These are phyloP conservation scores for Melanogrammus aeglefinus DNA, from an alignment of 2,797 vertebrate species.

Conservation along the genomic window DNA sequence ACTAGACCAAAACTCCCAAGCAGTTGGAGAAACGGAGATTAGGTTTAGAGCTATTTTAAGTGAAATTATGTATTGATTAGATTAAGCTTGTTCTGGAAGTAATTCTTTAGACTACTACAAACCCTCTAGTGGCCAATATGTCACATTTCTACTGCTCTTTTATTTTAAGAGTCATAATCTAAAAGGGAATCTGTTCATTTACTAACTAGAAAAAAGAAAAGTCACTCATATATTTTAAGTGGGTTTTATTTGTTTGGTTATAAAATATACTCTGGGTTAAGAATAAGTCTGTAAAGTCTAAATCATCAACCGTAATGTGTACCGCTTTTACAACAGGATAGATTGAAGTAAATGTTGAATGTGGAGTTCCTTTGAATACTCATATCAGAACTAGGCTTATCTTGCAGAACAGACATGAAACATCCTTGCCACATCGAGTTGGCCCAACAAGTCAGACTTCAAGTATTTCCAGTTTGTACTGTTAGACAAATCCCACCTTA, in stretches of 20 bases:
- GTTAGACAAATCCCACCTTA: not conserved
- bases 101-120: not conserved
- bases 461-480: constrained; percentile 1
- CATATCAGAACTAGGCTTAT: not conserved
- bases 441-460: not conserved
- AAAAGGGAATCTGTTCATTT: not conserved
- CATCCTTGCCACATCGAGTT: not conserved
- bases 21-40: not conserved
- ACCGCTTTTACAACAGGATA: not conserved
- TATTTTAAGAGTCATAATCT: not conserved
- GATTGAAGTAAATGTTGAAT: not conserved
- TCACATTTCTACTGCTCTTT: not conserved
- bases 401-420: not conserved
- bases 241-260: constrained; percentile 12
- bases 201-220: not conserved
- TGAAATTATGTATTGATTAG: not conserved
- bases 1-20: not conserved
- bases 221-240: not conserved
- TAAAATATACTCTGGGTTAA: not conserved
- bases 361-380: not conserved
- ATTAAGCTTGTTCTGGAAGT: not conserved
- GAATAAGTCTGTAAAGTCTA: not conserved
- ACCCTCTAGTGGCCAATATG: not conserved
- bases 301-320: not conserved
- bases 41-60: not conserved